These are phyloP conservation scores for Virgularia gustaviana DNA, from an alignment of 92 coral and sea anemone genomes.

Conservation along the genomic window DNA sequence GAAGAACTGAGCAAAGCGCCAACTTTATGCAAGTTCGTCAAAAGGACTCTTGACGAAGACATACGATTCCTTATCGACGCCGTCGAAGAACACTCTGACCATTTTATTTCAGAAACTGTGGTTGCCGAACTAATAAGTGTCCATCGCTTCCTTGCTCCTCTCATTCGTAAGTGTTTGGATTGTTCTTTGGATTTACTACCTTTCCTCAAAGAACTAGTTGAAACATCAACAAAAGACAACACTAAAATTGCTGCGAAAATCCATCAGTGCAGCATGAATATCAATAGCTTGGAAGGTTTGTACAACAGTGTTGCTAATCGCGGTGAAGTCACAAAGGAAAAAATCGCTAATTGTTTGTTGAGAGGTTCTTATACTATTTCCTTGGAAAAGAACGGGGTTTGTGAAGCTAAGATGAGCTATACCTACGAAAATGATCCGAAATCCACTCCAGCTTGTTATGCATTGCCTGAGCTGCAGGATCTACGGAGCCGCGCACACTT, in stretches of 20 bases:
- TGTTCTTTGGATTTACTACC: no score
- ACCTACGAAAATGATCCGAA: no score
- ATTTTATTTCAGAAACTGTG: constrained; percentile 51
- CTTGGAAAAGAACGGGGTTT: constrained; percentile 2
- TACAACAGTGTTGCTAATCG: constrained; percentile 64
- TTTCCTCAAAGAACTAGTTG: constrained; percentile 22
- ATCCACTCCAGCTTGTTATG: constrained; percentile 30
- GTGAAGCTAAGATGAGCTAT: no score
- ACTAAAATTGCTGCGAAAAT: constrained; percentile 28
- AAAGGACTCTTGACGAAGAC: constrained; percentile 60
- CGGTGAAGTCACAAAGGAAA: constrained; percentile 66
- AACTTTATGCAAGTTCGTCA: constrained; percentile 42
- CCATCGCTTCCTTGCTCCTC: constrained; percentile 53
- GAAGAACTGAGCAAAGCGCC: constrained; percentile 41
- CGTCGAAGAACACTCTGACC: constrained; percentile 69
- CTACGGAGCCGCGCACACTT: constrained; percentile 67
- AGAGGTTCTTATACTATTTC: constrained; percentile 46
- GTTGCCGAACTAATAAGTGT: constrained; percentile 65
- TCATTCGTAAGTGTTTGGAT: constrained; percentile 29
- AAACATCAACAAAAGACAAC: neutral
- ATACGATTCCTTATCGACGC: constrained; percentile 59
- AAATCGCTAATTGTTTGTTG: constrained; percentile 42
- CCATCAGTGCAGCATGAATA: constrained; percentile 50
- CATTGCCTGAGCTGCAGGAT: constrained; percentile 56
- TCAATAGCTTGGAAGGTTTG: constrained; percentile 51